Conservation (phyloP, 2,888 invertebrate genomes). For the Pseudolycoriella hygida region DNA sequence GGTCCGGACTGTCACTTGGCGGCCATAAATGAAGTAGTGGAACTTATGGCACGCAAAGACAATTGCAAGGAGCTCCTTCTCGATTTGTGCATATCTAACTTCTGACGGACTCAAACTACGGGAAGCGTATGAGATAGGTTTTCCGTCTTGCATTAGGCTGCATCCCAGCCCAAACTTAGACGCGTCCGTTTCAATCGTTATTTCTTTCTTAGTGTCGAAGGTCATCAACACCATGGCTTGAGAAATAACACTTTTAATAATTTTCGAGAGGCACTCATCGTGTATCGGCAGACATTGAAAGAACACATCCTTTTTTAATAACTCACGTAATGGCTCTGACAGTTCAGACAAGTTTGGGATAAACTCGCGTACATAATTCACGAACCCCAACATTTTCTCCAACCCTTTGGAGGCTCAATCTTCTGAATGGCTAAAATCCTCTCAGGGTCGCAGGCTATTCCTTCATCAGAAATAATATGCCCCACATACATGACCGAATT, state of each 20-base stretch:
- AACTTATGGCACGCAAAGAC: too few species aligned
- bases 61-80: background rate
- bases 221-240: background rate
- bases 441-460: slow-evolving; percentile 12
- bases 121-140: background rate
- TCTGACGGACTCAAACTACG: background rate
- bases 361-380: background rate
- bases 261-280: background rate
- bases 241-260: background rate
- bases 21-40: too few species aligned
- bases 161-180: background rate
- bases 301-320: background rate
- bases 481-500: slow-evolving; percentile 16
- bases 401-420: slow-evolving; percentile 11
- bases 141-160: background rate
- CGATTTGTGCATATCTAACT: background rate
- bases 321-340: background rate
- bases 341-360: background rate
- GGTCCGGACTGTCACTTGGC: background rate
- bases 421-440: background rate
- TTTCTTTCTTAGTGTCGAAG: background rate
- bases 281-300: background rate
- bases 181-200: background rate
- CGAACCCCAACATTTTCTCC: slow-evolving; percentile 10
- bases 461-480: slow-evolving; percentile 8